Conservation (phyloP, 2,113 vertebrate genomes). For the Oreochromis tanganicae region DNA sequence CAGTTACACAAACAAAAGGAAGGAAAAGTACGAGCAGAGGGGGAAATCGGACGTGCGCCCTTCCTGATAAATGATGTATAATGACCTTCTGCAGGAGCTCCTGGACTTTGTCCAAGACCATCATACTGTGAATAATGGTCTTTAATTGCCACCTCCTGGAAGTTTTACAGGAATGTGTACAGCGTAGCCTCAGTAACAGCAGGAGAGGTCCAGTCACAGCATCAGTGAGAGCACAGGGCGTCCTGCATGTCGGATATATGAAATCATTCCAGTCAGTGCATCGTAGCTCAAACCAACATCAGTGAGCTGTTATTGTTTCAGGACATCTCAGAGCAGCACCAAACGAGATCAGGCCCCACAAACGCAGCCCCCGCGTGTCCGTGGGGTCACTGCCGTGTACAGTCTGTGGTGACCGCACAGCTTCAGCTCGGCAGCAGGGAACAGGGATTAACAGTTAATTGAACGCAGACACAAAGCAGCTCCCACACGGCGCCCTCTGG, state of each 20-base stretch:
- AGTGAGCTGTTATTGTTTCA: neutral
- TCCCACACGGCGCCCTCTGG: neutral
- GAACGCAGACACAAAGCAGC: neutral
- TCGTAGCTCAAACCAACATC: neutral
- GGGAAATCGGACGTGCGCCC: neutral
- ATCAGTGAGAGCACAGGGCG: neutral
- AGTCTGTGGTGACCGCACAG: fast-evolving
- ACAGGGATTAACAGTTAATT: neutral
- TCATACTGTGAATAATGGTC: neutral
- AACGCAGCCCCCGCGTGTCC: neutral
- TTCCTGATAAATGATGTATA: neutral
- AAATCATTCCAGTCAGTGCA: neutral
- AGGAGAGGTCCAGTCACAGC: neutral
- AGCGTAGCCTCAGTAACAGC: neutral
- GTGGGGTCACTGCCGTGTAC: neutral
- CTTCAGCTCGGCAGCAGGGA: neutral
- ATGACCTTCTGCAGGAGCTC: neutral
- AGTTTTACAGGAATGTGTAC: neutral
- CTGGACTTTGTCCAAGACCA: neutral
- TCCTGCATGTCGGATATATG: neutral
- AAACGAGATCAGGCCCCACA: neutral
- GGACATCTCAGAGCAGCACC: neutral
- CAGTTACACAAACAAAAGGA: neutral
- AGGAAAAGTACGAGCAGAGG: neutral
- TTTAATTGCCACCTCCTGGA: neutral